Base-by-base conservation (phyloP, 2,113 vertebrate species). In the Pan paniscus region DNA sequence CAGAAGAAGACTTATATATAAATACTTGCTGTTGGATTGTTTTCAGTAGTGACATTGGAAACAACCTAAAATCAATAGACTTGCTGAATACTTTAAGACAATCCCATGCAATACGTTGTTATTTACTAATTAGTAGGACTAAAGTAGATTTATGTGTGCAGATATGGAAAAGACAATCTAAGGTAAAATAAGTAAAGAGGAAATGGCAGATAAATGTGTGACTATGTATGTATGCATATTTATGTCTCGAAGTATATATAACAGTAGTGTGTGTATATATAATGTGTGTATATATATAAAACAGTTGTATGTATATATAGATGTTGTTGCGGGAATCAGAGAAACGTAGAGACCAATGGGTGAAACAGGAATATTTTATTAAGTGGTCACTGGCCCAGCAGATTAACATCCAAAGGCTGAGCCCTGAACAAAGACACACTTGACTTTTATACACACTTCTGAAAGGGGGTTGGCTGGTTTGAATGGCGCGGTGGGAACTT, bases 1-100 rank as follows among this genome's bases (percentile, higher is more conserved):
- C 16, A 79, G 64, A 20, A 72, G 5, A 27, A 64, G 11, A 84
- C 80, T 50, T 67, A 75, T 0, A 3, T 27, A 84, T 52, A 59
- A 75, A 90, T 93, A 8, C 27, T 67, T 93, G 3, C 10, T 40
- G 38, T 92, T 72, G 7, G 11, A 73, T 30, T 92, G 4, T 88
- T 91, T 52, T 94, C 35, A 94, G 55, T 52, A 90, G 76, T 5
- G 90, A 94, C 73, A 55, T 48, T n/a, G 38, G 6, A 96, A 87
- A 76, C 5, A 38, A 61, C 38, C 2, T 70, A 82, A 81, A 93
- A 57, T 52, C 27, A 70, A 64, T 55, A 67, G 25, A 85, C 10
- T n/a, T 68, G 3, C n/a, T 64, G 23, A 89, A 75, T 86, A 22
- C 23, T 75, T 75, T 86, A 38, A 35, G 40, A 86, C n/a, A 61